Evolutionary conservation across 2,113 vertebrate genomes (phyloP).

Genomic region (Sylvilagus bachmani): DNA sequence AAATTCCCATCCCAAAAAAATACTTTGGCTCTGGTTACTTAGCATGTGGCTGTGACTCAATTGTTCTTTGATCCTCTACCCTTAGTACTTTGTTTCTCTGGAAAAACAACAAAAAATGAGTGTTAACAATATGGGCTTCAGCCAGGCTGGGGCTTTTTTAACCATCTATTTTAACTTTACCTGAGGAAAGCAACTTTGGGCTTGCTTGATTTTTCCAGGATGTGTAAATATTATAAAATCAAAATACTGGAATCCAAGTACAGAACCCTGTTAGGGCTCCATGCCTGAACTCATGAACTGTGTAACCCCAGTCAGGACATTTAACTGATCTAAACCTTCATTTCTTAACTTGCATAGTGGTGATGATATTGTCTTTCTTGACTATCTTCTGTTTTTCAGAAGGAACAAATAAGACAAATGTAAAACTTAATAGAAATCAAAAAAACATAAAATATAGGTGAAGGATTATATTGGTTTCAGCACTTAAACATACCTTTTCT

Average conservation of each 20-base stretch:
- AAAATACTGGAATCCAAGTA: background rate
- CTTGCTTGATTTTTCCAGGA: background rate
- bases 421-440: background rate
- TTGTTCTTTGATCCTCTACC: slow-evolving; percentile 61
- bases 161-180: slow-evolving; percentile 36
- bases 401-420: background rate
- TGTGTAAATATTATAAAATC: slow-evolving; percentile 7
- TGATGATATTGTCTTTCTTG: background rate
- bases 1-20: background rate
- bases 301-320: background rate
- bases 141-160: background rate
- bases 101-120: background rate
- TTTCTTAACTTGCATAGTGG: background rate
- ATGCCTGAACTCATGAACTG: accelerated
- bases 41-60: slow-evolving; percentile 64
- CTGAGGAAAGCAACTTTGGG: background rate
- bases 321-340: background rate
- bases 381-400: background rate
- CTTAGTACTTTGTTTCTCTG: slow-evolving; percentile 57
- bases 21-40: slow-evolving; percentile 23
- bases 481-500: background rate
- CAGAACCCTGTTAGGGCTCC: background rate
- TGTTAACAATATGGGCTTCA: background rate
- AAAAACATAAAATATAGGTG: background rate
- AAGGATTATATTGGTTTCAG: background rate